Evolutionary conservation across 2,797 vertebrate genomes (phyloP).

Genomic region (Vireo griseus): DNA sequence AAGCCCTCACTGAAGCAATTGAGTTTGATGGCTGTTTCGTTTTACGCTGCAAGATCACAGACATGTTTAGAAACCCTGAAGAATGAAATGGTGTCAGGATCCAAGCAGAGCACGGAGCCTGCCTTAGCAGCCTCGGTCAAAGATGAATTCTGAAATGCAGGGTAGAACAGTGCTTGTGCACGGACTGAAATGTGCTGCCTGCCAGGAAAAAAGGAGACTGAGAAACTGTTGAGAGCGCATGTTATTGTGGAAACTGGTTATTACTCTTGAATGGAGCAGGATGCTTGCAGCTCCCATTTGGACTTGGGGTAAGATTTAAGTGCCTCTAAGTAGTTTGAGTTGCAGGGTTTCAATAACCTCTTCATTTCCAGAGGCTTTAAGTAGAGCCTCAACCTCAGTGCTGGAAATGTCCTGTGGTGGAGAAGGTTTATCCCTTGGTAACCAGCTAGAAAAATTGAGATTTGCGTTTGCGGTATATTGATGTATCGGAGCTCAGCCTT

Average conservation of each 20-base stretch:
- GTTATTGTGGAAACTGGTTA: fast-evolving
- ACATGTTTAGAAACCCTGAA: not conserved
- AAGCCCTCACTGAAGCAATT: not conserved
- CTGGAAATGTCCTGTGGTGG: not conserved
- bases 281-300: not conserved
- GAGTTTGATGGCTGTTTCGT: not conserved
- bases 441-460: not conserved
- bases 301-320: not conserved
- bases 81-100: not conserved
- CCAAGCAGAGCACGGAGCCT: not conserved
- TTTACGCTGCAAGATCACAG: not conserved
- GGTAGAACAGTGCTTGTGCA: not conserved
- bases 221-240: not conserved
- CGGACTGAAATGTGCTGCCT: not conserved
- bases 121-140: not conserved
- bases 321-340: not conserved
- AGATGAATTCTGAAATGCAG: not conserved
- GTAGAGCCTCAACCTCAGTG: not conserved
- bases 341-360: not conserved
- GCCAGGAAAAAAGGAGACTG: not conserved
- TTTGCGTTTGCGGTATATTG: not conserved
- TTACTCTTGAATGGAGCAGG: not conserved
- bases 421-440: not conserved
- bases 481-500: not conserved
- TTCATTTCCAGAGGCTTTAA: not conserved